Conservation (phyloP, 2,797 vertebrate genomes). For the Cuniculus paca region DNA sequence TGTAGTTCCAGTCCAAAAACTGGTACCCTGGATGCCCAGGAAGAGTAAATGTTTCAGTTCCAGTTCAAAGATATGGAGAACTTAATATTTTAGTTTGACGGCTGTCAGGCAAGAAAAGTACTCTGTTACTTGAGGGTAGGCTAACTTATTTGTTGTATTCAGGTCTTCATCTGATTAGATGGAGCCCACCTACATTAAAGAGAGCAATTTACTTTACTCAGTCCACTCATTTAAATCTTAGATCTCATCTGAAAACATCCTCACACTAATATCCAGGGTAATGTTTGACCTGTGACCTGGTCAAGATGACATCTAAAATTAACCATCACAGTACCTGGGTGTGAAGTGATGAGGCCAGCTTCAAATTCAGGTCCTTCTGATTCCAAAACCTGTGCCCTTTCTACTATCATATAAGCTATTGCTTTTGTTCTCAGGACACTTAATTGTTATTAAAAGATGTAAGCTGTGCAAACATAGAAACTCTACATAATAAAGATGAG, state of each 20-base stretch:
- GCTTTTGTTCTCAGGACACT: neutral
- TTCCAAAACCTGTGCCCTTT: neutral
- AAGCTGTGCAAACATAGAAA: constrained; percentile 6
- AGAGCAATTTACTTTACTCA: neutral
- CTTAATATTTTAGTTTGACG: neutral
- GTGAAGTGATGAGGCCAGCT: neutral
- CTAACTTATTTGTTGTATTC: neutral
- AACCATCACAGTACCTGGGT: neutral
- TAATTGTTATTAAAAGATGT: neutral
- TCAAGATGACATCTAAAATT: neutral
- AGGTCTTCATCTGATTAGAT: neutral
- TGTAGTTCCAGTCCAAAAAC: neutral
- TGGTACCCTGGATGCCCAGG: neutral
- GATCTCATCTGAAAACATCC: neutral
- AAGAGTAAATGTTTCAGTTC: neutral
- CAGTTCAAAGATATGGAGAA: neutral
- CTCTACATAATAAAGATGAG: neutral
- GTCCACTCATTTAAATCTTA: neutral
- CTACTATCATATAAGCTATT: neutral
- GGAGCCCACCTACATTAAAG: neutral
- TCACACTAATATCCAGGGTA: neutral
- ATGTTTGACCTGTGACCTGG: neutral
- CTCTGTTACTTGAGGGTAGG: neutral
- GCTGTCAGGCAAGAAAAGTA: neutral
- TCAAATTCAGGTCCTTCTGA: neutral